Evolutionary conservation across 2,113 vertebrate genomes (phyloP), one percentile per base, ranked within the genome.

Genomic region (Noturus placidus): DNA sequence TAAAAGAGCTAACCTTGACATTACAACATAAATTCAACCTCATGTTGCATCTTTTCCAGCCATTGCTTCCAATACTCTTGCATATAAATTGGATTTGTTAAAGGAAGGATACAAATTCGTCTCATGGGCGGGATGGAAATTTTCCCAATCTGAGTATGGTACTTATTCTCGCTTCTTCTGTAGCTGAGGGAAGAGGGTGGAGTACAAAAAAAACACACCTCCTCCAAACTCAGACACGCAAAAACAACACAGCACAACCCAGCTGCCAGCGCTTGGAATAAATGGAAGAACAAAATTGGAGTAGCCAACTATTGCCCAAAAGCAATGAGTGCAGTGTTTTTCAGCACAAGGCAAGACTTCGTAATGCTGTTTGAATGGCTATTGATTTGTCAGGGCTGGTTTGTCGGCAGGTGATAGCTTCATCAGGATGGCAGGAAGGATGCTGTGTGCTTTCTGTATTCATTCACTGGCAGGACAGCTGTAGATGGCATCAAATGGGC

Each of bases 1-100:
- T 93, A n/a, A 77, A 52, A 92, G 90, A 93, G 88, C 91, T 92
- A 91, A 94, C 92, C 93, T 94, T 93, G 90, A 90, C 92, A 92
- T 93, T 92, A 89, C 90, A 86, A 88, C 69, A 88, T 83, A 89
- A 86, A 88, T 92, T 89, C 67, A 86, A 83, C 89, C 90, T 89
- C 90, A 85, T 84, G 90, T 89, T 84, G 91, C 84, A 91, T 81
- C 63, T 91, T 88, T 46, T 65, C 56, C 54, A 50, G 67, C 87
- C 84, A 82, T 65, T 67, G 61, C 83, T 89, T 91, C 70, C 70
- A 85, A 74, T 91, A 89, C 54, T 84, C 89, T 87, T 92, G 91
- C 74, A 89, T 91, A 87, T 83, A 85, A 92, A 92, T 86, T 88
- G 82, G 87, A 54, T 76, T 89, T 86, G 78, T 59, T 83, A 65